Base-by-base conservation (phyloP, 2,113 vertebrate species). In the Odocoileus virginianus region DNA sequence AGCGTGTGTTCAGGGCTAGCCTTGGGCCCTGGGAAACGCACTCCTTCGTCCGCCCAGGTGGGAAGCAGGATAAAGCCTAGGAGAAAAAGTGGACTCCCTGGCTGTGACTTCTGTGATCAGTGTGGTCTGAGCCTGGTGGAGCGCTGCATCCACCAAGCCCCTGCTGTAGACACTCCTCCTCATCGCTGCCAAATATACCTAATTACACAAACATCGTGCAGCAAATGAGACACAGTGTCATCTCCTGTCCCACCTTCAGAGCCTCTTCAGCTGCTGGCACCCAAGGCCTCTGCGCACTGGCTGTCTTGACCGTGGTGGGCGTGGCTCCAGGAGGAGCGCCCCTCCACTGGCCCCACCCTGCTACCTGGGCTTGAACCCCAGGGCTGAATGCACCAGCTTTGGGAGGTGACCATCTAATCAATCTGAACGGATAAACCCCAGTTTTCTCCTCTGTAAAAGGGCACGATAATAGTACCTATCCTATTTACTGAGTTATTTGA, bases 91-190 rank as follows among this genome's bases (percentile, higher is more conserved):
- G 67, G 98, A 97, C 98, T 99, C 98, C 67, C 67, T 96, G 98
- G 98, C 91, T 98, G 98, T 98, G 95, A 98, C 98, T 98, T 98
- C 98, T 86, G 95, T 99, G 99, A 99, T 99, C 99, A 99, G 99
- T 99, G 98, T 99, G 98, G 99, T 98, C 64, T 0, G 98, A 98
- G 98, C 98, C 97, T 99, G 98, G 99, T 97, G 98, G 98, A 97
- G 98, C 94, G 93, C 97, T 98, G 97, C 98, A 99, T 99, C 99
- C 99, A 99, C 99, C 99, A 99, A 98, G 97, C 98, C 98, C 98
- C 60, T 98, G 98, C 98, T 99, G 97, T 97, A 95, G 98, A 98
- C 98, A 98, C 99, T 98, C 97, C 98, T 95, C 95, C 98, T 97
- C 95, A 96, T 98, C 0, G 6, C 96, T 96, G 96, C 98, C 99